These are phyloP conservation scores for Anthophora plumipes DNA, from an alignment of 2,888 invertebrate species.

Conservation along the genomic window DNA sequence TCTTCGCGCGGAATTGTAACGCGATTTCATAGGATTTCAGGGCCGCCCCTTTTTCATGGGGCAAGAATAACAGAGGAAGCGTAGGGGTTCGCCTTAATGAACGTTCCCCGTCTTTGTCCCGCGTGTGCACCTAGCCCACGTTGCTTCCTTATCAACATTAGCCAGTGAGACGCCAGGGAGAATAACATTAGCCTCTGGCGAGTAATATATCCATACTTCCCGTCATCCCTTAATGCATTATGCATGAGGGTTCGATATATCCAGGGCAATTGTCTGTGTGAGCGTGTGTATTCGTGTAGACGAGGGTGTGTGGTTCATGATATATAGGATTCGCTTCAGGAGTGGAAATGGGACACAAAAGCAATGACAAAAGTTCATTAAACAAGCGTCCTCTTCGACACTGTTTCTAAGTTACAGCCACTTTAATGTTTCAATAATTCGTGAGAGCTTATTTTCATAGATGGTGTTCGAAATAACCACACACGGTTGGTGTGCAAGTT, in stretches of 20 bases:
- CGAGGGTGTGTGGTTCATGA: neutral
- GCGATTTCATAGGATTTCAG: slow-evolving; percentile 43
- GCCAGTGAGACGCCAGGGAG: slow-evolving; percentile 73
- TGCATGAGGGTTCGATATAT: slow-evolving; percentile 76
- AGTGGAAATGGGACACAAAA: too few relatives aligned
- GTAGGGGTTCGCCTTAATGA: slow-evolving; percentile 65
- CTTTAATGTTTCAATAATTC: too few relatives aligned
- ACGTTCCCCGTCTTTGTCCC: slow-evolving; percentile 54
- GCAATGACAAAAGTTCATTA: too few relatives aligned
- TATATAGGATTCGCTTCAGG: too few relatives aligned
- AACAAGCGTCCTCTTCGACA: too few relatives aligned
- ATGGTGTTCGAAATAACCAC: too few relatives aligned
- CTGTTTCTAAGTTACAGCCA: too few relatives aligned
- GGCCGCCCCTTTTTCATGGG: slow-evolving; percentile 38
- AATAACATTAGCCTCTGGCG: slow-evolving; percentile 76
- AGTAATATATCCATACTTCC: slow-evolving; percentile 76
- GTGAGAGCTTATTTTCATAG: too few relatives aligned
- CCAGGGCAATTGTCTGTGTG: slow-evolving; percentile 37
- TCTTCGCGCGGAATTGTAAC: slow-evolving; percentile 27
- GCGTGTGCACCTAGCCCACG: slow-evolving; percentile 35
- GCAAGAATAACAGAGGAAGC: slow-evolving; percentile 45
- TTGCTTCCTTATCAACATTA: slow-evolving; percentile 76
- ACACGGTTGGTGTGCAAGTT: too few relatives aligned
- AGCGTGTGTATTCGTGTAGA: neutral
- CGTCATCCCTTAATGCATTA: slow-evolving; percentile 77